Percentiles rank a stretch among this genome's conserved stretches.
Conservation (phyloP, 2,113 vertebrate genomes). For the Prolemur simus region DNA sequence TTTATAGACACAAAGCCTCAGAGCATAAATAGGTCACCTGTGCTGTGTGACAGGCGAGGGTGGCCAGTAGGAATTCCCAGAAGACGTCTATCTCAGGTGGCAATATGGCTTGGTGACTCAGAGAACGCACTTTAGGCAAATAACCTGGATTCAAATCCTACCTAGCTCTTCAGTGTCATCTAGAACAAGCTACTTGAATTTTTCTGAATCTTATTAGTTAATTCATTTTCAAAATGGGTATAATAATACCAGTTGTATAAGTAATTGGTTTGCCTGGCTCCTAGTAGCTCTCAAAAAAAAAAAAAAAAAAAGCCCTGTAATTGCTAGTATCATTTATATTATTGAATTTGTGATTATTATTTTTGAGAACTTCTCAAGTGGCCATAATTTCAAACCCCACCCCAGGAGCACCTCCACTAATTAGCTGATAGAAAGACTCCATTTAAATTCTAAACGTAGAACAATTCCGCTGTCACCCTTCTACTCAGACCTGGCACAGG, state of each 20-base stretch:
- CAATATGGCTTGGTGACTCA: not conserved
- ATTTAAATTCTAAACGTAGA: conserved; percentile 10
- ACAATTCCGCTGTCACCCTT: not conserved
- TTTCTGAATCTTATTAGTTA: not conserved
- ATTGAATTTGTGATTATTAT: conserved; percentile 59
- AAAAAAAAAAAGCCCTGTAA: not conserved
- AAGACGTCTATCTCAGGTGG: not conserved
- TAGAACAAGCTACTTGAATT: not conserved
- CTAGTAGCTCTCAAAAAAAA: not conserved
- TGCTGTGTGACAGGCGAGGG: not conserved
- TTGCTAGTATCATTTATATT: conserved; percentile 5
- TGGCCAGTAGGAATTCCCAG: not conserved
- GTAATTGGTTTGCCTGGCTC: not conserved
- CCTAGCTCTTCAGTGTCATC: not conserved
- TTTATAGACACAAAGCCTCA: not conserved
- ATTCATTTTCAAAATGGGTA: not conserved
- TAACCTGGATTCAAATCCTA: not conserved
- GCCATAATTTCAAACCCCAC: not conserved
- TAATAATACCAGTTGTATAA: not conserved
- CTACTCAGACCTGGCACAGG: not conserved
- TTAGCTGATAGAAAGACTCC: conserved; percentile 16
- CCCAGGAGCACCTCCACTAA: conserved; percentile 7
- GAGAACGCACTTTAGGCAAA: not conserved
- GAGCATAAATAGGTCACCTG: not conserved
- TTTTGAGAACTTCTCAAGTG: conserved; percentile 53